A percentile compares a stretch with the other conserved stretches of the same genome.
These are phyloP conservation scores for Bombus pascuorum DNA, from an alignment of 1,140 invertebrate genomes.

Conservation along the genomic window DNA sequence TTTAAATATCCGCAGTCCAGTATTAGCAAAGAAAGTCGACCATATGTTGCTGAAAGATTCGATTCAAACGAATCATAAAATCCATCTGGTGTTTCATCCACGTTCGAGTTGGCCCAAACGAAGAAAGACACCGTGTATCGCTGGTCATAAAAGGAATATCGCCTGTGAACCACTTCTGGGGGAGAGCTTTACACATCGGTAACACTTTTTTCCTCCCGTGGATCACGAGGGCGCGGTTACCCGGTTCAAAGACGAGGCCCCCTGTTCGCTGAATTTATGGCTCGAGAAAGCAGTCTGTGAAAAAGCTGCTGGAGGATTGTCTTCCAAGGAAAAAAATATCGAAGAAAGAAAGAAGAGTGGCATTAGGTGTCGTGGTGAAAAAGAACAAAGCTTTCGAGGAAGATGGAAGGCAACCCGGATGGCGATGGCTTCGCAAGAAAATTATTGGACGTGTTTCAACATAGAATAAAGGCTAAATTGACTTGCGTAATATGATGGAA, in stretches of 20 bases:
- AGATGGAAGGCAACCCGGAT: not conserved
- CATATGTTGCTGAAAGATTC: not conserved
- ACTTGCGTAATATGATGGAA: not conserved
- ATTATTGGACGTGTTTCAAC: not conserved
- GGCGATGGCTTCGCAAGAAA: not conserved
- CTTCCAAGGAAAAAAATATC: not conserved
- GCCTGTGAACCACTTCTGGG: slow-evolving; percentile 40
- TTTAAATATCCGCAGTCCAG: too few species aligned
- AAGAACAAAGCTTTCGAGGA: not conserved
- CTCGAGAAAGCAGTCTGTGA: not conserved
- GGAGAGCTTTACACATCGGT: slow-evolving; percentile 22
- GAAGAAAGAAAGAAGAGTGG: too few species aligned
- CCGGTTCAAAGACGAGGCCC: not conserved
- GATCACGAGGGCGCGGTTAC: not conserved
- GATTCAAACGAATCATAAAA: slow-evolving; percentile 41
- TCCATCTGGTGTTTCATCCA: not conserved
- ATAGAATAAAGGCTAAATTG: not conserved
- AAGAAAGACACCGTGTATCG: not conserved
- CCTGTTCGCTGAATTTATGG: slow-evolving; percentile 24
- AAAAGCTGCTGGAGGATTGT: not conserved
- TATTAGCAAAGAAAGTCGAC: not conserved
- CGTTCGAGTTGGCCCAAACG: slow-evolving; percentile 15
- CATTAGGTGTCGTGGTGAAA: not conserved
- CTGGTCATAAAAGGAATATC: slow-evolving; percentile 50
- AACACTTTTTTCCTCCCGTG: slow-evolving; percentile 27